Percentiles rank a stretch among this genome's conserved stretches.
Conservation (phyloP, 2,888 invertebrate genomes). For the Agelastica alni region DNA sequence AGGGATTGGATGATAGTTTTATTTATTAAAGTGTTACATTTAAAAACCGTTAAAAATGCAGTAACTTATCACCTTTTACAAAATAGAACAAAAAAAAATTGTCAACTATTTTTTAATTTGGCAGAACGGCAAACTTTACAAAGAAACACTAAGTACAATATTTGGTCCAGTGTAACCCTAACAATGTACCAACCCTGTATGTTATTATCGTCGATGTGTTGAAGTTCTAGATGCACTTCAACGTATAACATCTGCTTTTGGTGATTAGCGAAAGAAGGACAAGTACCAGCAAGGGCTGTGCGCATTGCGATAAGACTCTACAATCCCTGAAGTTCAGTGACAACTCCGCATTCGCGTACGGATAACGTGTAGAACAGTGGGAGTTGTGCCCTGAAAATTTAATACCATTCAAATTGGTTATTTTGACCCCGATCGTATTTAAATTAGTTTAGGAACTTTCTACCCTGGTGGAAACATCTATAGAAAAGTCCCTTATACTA, state of each 20-base stretch:
- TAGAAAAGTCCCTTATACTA: slow-evolving; percentile 5
- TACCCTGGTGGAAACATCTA: slow-evolving; percentile 11
- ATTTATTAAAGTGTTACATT: too few species aligned
- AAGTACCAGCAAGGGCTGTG: slow-evolving; percentile 14
- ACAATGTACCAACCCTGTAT: too few species aligned
- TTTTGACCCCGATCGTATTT: slow-evolving; percentile 39
- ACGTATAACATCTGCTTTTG: slow-evolving; percentile 13
- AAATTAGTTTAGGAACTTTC: slow-evolving; percentile 32
- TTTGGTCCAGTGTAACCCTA: too few species aligned
- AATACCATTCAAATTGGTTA: slow-evolving; percentile 41
- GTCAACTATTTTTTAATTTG: too few species aligned
- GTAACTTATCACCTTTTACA: too few species aligned
- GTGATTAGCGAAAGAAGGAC: slow-evolving; percentile 14
- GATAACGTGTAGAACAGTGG: slow-evolving; percentile 30
- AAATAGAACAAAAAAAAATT: too few species aligned
- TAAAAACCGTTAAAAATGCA: too few species aligned
- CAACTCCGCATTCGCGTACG: slow-evolving; percentile 11
- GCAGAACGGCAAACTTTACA: too few species aligned
- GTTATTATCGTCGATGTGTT: not conserved
- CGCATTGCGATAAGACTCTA: slow-evolving; percentile 13
- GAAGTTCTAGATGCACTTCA: slow-evolving; percentile 12
- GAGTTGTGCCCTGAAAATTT: slow-evolving; percentile 35
- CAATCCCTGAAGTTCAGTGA: slow-evolving; percentile 14
- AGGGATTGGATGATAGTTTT: slow-evolving; percentile 6
- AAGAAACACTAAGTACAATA: too few species aligned